phyloP scores from a whole-genome alignment of 64 coral and sea anemone species.

The Exaiptasia diaphana region DNA sequence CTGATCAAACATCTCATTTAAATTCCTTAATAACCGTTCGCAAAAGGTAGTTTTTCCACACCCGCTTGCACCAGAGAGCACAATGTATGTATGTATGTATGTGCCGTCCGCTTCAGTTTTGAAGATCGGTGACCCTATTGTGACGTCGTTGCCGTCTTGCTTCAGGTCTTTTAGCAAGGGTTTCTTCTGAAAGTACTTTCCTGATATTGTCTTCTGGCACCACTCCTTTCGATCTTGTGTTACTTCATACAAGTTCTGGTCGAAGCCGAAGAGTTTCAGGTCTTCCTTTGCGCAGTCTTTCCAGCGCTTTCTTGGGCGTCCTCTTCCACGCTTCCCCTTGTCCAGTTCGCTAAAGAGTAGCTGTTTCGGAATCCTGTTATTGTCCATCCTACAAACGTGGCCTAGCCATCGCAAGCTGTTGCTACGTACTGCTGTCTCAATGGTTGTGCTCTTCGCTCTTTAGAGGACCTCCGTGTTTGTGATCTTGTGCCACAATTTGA shows the following conservation, averaged over 20 bases:
- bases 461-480: not conserved
- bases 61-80: too few species aligned
- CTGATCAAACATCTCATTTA: too few species aligned
- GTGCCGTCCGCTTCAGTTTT: too few species aligned
- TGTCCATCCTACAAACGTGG: not conserved
- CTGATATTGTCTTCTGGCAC: too few species aligned
- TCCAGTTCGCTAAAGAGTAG: not conserved
- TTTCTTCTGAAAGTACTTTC: too few species aligned
- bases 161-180: too few species aligned
- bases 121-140: too few species aligned
- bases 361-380: not conserved
- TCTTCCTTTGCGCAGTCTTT: not conserved
- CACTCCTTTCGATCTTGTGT: too few species aligned
- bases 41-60: too few species aligned
- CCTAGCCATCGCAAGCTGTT: not conserved
- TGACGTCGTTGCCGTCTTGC: too few species aligned
- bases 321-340: not conserved
- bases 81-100: too few species aligned
- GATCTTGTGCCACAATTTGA: not conserved
- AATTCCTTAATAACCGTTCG: too few species aligned
- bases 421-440: not conserved
- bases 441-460: not conserved
- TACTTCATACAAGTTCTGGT: constrained; percentile 6
- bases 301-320: not conserved
- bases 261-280: not conserved